phyloP scores from a whole-genome alignment of 2,888 invertebrate species.

The Stenoptilia bipunctidactyla region DNA sequence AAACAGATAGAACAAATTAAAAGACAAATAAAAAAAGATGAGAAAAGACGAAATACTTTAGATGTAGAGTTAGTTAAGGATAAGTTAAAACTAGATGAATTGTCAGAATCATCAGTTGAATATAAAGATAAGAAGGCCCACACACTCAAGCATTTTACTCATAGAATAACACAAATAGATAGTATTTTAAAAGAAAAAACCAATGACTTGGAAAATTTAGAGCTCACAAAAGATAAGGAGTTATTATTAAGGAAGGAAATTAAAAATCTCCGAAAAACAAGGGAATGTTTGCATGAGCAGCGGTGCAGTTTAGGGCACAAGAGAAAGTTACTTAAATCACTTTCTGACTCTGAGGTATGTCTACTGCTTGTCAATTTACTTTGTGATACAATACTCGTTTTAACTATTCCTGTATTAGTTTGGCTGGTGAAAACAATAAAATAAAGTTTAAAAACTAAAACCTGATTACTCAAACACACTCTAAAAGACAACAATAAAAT shows the following conservation, averaged over 20 bases:
- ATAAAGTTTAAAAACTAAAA: no score
- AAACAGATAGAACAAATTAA: constrained; percentile 82
- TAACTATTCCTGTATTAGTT: no score
- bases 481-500: no score
- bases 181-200: constrained; percentile 79
- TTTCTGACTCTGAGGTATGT: constrained; percentile 75
- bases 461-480: no score
- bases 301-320: constrained; percentile 81
- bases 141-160: constrained; percentile 74
- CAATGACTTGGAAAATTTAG: constrained; percentile 73
- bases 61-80: constrained; percentile 75
- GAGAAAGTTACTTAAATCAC: constrained; percentile 79
- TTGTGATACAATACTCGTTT: no score
- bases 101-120: constrained; percentile 62
- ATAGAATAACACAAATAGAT: constrained; percentile 77
- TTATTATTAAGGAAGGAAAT: constrained; percentile 81
- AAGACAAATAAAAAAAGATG: constrained; percentile 80
- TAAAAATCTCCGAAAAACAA: constrained; percentile 80
- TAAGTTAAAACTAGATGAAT: constrained; percentile 61
- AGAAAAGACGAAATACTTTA: constrained; percentile 77
- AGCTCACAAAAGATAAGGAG: constrained; percentile 73
- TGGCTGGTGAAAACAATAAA: no score
- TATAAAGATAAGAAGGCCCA: constrained; percentile 69
- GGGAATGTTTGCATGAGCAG: constrained; percentile 83
- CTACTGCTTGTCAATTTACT: no score